Evolutionary conservation across 2,888 invertebrate genomes (phyloP).

Genomic region (Axea sp.): DNA sequence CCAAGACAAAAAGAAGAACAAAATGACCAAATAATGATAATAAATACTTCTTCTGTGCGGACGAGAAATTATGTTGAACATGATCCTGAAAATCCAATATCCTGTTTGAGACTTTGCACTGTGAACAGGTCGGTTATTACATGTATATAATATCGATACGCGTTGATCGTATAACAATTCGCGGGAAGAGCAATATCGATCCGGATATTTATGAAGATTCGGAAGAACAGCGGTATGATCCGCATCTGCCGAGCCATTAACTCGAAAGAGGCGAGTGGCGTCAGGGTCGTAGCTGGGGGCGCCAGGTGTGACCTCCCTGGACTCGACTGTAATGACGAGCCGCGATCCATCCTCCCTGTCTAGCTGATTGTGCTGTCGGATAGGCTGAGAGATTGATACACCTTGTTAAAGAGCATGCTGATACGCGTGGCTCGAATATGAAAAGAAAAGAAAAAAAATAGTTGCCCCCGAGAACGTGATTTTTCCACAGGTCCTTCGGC

Average conservation of each 20-base stretch:
- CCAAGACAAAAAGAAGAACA: too few relatives aligned
- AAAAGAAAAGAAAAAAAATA: conserved; percentile 50
- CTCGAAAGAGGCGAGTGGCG: conserved; percentile 63
- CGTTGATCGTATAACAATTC: conserved; percentile 45
- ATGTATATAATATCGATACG: conserved; percentile 33
- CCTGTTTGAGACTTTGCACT: conserved; percentile 9
- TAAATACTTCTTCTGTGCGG: background rate
- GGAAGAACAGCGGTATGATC: conserved; percentile 71
- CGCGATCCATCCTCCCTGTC: conserved; percentile 64
- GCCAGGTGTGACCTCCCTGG: conserved; percentile 70
- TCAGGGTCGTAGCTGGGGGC: conserved; percentile 70
- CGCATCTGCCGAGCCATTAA: conserved; percentile 74
- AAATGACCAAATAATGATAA: too few relatives aligned
- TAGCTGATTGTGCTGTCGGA: conserved; percentile 63
- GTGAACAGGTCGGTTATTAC: conserved; percentile 26
- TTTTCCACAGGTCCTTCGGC: conserved; percentile 61
- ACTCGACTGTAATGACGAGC: conserved; percentile 65
- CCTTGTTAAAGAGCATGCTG: conserved; percentile 69
- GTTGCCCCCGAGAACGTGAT: conserved; percentile 62
- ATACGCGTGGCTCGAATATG: conserved; percentile 63
- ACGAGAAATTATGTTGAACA: conserved; percentile 18
- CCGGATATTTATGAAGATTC: conserved; percentile 76
- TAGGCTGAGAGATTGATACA: conserved; percentile 71
- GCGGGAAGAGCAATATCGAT: conserved; percentile 63
- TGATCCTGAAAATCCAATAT: conserved; percentile 21